phyloP scores from a whole-genome alignment of 1,140 invertebrate genomes.

The Lepidotrigona ventralis region DNA sequence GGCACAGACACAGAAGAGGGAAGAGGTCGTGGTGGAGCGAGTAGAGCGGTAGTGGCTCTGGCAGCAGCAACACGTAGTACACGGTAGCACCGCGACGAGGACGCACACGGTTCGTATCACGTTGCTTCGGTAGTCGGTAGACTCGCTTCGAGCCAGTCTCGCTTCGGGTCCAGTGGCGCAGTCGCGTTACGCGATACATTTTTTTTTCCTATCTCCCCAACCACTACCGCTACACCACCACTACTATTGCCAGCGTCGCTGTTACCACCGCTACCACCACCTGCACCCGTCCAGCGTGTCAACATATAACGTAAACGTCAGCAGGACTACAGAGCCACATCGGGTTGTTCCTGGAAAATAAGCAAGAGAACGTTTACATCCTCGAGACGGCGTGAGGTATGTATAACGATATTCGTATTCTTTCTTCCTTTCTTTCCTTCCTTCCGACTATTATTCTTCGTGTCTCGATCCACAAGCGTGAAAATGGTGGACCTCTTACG shows the following conservation, averaged over 20 bases:
- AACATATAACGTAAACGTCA: slow-evolving; percentile 34
- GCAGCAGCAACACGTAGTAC: slow-evolving; percentile 63
- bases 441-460: no score
- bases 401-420: neutral
- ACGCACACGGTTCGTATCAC: slow-evolving; percentile 27
- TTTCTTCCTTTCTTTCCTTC: neutral
- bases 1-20: slow-evolving; percentile 16
- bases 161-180: slow-evolving; percentile 50
- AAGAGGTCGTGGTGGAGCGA: slow-evolving; percentile 28
- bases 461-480: neutral
- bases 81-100: slow-evolving; percentile 55
- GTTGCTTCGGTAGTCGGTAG: slow-evolving; percentile 27
- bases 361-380: neutral
- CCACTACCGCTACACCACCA: slow-evolving; percentile 19
- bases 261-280: slow-evolving; percentile 49
- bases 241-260: slow-evolving; percentile 10
- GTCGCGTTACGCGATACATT: slow-evolving; percentile 54
- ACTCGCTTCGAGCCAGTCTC: slow-evolving; percentile 45
- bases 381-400: slow-evolving; percentile 29
- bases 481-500: slow-evolving; percentile 40
- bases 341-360: slow-evolving; percentile 23
- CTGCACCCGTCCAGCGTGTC: slow-evolving; percentile 36
- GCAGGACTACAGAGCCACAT: slow-evolving; percentile 23
- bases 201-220: slow-evolving; percentile 31
- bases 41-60: slow-evolving; percentile 46